These are phyloP conservation scores for Thereuonema tuberculata DNA, from an alignment of 1,140 invertebrate species.

Conservation along the genomic window DNA sequence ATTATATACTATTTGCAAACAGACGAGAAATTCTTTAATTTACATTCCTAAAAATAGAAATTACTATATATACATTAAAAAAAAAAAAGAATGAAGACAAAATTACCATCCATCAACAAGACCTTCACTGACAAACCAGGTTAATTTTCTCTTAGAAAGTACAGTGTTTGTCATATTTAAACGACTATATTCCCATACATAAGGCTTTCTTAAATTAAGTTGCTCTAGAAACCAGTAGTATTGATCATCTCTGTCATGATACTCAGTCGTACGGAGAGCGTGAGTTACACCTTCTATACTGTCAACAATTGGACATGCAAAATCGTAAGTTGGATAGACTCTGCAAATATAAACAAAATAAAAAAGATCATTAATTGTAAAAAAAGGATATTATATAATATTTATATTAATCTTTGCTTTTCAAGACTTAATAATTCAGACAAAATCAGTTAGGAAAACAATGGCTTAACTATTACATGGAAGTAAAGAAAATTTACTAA, in stretches of 20 bases:
- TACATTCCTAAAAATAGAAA: no score
- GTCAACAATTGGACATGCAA: slow-evolving; percentile 98
- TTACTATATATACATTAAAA: no score
- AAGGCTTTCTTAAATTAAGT: slow-evolving; percentile 67
- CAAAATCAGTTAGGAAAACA: not conserved
- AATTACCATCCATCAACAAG: slow-evolving; percentile 90
- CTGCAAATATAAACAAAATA: slow-evolving; percentile 42
- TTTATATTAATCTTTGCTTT: no score
- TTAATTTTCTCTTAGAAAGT: slow-evolving; percentile 89
- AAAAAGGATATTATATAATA: no score
- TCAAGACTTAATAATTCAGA: no score
- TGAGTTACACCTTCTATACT: slow-evolving; percentile 94
- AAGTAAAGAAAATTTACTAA: slow-evolving; percentile 33
- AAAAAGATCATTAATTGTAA: slow-evolving; percentile 6
- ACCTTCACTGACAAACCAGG: slow-evolving; percentile 90
- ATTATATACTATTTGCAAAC: no score
- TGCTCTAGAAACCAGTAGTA: slow-evolving; percentile 94
- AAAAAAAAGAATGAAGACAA: no score
- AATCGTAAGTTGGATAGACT: slow-evolving; percentile 99
- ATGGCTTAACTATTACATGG: not conserved
- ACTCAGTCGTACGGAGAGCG: slow-evolving; percentile 93
- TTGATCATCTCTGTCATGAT: slow-evolving; percentile 93
- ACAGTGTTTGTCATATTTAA: slow-evolving; percentile 97
- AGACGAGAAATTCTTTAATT: no score
- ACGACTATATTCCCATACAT: slow-evolving; percentile 91